Evolutionary conservation across 2,797 vertebrate species (phyloP).

Genomic region (Halcyon smyrnensis): DNA sequence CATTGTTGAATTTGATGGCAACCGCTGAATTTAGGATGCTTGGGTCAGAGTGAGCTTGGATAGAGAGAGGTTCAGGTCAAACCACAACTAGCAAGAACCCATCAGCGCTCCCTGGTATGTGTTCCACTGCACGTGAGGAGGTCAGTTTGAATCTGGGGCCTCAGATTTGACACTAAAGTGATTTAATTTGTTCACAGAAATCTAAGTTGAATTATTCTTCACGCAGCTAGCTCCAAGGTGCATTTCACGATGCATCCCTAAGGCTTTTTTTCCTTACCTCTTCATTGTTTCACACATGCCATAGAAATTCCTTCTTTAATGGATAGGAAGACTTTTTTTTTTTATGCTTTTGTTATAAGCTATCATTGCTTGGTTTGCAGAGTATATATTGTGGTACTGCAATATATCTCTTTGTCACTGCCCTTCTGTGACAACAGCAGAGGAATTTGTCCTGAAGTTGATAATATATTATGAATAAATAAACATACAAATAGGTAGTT

Average conservation of each 20-base stretch:
- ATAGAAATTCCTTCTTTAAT: background rate
- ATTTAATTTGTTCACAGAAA: background rate
- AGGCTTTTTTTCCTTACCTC: background rate
- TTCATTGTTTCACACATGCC: background rate
- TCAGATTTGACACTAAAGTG: background rate
- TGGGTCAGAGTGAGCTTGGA: background rate
- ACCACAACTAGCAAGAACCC: background rate
- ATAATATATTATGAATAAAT: constrained; percentile 57
- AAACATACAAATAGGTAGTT: constrained; percentile 41
- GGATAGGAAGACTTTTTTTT: background rate
- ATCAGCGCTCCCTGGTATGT: background rate
- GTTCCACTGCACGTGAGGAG: background rate
- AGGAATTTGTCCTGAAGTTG: background rate
- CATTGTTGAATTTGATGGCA: background rate
- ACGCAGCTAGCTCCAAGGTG: background rate
- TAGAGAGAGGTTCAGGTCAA: background rate
- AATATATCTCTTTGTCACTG: background rate
- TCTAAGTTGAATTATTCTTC: background rate
- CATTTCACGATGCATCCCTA: background rate
- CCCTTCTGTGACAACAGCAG: background rate
- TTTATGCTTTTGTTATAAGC: background rate
- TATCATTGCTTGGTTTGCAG: background rate
- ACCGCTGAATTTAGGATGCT: background rate
- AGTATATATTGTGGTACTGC: background rate
- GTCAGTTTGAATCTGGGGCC: background rate